Conservation (phyloP, 2,113 vertebrate genomes). For the Malaclemys terrapin region DNA sequence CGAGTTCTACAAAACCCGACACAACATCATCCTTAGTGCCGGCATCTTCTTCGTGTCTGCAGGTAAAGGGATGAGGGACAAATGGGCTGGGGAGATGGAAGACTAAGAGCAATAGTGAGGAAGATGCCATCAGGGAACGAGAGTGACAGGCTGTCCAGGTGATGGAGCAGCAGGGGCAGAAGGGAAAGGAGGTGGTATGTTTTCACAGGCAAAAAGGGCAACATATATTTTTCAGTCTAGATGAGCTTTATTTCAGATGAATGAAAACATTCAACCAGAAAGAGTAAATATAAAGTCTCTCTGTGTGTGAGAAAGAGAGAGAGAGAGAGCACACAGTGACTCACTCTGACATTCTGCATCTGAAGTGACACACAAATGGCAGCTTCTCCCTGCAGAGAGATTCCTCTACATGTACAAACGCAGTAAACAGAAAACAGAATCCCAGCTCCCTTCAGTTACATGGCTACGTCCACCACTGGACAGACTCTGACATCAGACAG, state of each 20-base stretch:
- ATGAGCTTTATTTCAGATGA: neutral
- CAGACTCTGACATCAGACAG: neutral
- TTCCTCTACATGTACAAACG: neutral
- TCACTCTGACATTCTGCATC: neutral
- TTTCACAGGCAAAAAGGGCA: neutral
- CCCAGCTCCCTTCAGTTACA: neutral
- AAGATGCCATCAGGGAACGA: neutral
- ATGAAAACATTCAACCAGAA: neutral
- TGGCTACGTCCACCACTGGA: neutral
- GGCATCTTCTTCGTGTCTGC: conserved; percentile 86
- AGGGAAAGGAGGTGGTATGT: neutral
- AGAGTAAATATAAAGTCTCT: neutral
- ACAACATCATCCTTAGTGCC: conserved; percentile 98
- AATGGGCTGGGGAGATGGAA: neutral
- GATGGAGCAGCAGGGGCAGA: neutral
- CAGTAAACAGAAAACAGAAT: neutral
- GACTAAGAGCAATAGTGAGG: neutral
- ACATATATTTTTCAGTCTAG: neutral
- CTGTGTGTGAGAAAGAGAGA: neutral
- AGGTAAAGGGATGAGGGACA: conserved; percentile 68
- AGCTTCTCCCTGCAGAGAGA: neutral
- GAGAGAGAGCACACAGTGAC: neutral
- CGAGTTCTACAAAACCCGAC: conserved; percentile 99
- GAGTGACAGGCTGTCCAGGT: neutral
- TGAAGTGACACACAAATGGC: neutral